phyloP scores from a whole-genome alignment of 2,113 vertebrate genomes.

The Nycticebus coucang region DNA sequence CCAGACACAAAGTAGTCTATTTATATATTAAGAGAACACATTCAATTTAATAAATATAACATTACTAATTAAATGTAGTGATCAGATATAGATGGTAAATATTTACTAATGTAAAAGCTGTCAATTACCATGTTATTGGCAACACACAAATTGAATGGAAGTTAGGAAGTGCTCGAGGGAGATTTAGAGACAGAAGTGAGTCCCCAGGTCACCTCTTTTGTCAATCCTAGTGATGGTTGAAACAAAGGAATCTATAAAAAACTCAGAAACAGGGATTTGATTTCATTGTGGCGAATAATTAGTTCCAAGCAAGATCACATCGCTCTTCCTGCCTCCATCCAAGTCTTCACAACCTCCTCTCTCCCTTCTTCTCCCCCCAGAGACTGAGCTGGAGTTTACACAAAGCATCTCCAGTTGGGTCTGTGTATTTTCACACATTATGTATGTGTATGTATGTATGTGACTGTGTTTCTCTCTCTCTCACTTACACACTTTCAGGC shows the following conservation, averaged over 20 bases:
- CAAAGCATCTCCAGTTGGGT: neutral
- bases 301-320: neutral
- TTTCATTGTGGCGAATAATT: neutral
- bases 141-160: neutral
- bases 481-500: neutral
- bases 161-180: neutral
- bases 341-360: neutral
- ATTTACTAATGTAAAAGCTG: neutral
- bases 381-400: neutral
- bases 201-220: neutral
- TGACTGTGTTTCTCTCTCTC: neutral
- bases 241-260: neutral
- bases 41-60: neutral
- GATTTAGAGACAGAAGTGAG: neutral
- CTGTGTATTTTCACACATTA: neutral
- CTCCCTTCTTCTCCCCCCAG: fast-evolving
- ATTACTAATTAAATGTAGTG: neutral
- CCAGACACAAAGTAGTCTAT: neutral
- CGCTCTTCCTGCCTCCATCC: neutral
- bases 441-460: neutral
- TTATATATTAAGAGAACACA: neutral
- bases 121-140: neutral
- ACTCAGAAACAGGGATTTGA: neutral
- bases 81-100: neutral
- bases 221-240: constrained; percentile 14